Percentiles rank a stretch among this genome's conserved stretches.
These are phyloP conservation scores for Semibalanus balanoides DNA, from an alignment of 1,140 invertebrate species.

Conservation along the genomic window DNA sequence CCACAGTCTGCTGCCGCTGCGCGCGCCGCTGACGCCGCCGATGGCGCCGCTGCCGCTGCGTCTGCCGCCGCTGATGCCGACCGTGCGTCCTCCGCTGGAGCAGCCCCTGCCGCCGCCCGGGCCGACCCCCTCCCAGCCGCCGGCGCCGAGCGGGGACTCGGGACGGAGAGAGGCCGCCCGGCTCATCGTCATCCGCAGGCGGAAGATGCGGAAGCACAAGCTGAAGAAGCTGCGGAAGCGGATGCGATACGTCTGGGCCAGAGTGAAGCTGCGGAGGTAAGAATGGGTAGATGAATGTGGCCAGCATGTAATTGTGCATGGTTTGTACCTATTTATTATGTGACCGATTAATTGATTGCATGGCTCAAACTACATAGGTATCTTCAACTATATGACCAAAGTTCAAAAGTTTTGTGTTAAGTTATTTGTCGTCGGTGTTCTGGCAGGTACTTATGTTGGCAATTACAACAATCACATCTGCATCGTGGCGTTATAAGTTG, in stretches of 20 bases:
- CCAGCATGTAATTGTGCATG: no score
- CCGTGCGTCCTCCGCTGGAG: background rate
- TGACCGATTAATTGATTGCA: no score
- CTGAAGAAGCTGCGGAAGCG: conserved; percentile 57
- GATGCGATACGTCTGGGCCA: conserved; percentile 58
- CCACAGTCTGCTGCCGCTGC: background rate
- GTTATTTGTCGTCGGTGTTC: no score
- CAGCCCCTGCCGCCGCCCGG: background rate
- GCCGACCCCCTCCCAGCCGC: no score
- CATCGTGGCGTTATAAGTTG: no score
- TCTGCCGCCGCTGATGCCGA: background rate
- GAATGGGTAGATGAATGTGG: no score
- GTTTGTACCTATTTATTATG: no score
- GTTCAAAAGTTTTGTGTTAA: no score
- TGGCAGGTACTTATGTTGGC: no score
- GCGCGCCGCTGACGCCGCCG: background rate
- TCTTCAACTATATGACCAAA: no score
- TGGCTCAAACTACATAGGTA: no score
- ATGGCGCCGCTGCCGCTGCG: background rate
- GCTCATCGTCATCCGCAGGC: conserved; percentile 56
- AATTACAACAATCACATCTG: no score
- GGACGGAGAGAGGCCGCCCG: conserved; percentile 46
- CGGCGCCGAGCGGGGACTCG: background rate
- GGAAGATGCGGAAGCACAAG: conserved; percentile 78
- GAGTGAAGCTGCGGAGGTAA: conserved; percentile 45